Conservation (phyloP, 2,113 vertebrate genomes). For the Scatophagus argus region DNA sequence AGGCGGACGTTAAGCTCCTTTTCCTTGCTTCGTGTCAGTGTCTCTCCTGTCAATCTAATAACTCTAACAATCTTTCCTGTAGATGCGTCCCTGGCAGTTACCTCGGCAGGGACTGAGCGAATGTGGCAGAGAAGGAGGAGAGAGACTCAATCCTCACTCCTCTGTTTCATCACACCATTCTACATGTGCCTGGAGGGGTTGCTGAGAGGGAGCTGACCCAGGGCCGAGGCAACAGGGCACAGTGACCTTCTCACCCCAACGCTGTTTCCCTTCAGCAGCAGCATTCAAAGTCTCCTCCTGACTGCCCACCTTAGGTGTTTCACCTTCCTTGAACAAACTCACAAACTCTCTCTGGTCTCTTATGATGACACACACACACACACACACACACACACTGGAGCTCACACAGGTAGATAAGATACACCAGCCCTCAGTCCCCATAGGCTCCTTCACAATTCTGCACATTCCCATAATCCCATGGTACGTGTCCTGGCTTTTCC, state of each 20-base stretch:
- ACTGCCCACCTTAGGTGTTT: constrained; percentile 48
- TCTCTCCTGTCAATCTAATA: constrained; percentile 63
- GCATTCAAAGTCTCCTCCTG: constrained; percentile 50
- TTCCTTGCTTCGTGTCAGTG: constrained; percentile 33
- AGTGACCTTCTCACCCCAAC: constrained; percentile 51
- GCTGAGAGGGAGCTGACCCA: constrained; percentile 71
- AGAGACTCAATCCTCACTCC: constrained; percentile 77
- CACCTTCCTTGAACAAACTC: constrained; percentile 28
- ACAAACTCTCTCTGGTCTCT: too few relatives aligned
- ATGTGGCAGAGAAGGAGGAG: constrained; percentile 75
- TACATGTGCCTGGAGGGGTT: constrained; percentile 67
- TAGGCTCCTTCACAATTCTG: constrained; percentile 41
- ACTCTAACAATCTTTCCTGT: constrained; percentile 54
- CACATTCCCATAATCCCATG: constrained; percentile 75
- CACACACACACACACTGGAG: not conserved
- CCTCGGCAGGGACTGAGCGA: constrained; percentile 77
- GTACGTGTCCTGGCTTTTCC: constrained; percentile 81
- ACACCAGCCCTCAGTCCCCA: constrained; percentile 40
- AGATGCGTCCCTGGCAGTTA: constrained; percentile 78
- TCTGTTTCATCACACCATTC: constrained; percentile 74
- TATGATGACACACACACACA: not conserved
- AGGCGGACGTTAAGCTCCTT: constrained; percentile 49
- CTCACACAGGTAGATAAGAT: constrained; percentile 30
- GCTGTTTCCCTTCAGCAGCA: constrained; percentile 22
- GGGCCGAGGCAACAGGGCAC: constrained; percentile 60